phyloP scores from a whole-genome alignment of 2,797 vertebrate genomes.

The Amphiprion clarkii region DNA sequence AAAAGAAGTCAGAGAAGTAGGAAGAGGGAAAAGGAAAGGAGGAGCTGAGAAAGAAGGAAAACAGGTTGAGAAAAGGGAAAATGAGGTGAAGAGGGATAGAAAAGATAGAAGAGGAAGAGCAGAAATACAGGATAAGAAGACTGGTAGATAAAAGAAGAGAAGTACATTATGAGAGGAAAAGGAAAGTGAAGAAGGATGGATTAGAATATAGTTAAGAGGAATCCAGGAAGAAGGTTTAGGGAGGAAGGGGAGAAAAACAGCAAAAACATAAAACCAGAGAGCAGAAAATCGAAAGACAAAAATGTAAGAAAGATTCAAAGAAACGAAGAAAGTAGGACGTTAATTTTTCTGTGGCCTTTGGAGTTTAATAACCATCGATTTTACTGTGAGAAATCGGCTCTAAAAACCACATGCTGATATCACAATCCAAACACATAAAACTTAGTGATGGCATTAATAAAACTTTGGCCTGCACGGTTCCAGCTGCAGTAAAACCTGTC shows the following conservation, averaged over 20 bases:
- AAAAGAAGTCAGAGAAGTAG: neutral
- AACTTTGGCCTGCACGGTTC: conserved; percentile 25
- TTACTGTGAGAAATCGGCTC: conserved; percentile 15
- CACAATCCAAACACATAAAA: conserved; percentile 47
- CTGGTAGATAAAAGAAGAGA: neutral
- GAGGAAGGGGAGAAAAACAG: neutral
- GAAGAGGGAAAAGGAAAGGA: neutral
- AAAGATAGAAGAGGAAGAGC: no score
- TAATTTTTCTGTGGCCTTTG: neutral
- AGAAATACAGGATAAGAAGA: neutral
- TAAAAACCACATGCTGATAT: conserved; percentile 37
- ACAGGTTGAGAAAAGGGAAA: neutral
- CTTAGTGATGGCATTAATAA: conserved; percentile 48
- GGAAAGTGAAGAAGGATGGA: neutral
- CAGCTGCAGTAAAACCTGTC: conserved; percentile 45
- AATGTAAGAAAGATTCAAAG: neutral
- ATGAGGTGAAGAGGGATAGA: neutral
- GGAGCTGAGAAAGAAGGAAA: neutral
- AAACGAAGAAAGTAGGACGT: neutral
- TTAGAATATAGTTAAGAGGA: neutral
- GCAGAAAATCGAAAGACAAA: conserved; percentile 1
- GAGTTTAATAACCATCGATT: conserved; percentile 37
- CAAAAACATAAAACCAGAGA: neutral
- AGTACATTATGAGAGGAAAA: neutral
- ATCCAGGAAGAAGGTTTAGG: neutral